phyloP scores from a whole-genome alignment of 1,140 invertebrate species.

The Drosophila arawakana region DNA sequence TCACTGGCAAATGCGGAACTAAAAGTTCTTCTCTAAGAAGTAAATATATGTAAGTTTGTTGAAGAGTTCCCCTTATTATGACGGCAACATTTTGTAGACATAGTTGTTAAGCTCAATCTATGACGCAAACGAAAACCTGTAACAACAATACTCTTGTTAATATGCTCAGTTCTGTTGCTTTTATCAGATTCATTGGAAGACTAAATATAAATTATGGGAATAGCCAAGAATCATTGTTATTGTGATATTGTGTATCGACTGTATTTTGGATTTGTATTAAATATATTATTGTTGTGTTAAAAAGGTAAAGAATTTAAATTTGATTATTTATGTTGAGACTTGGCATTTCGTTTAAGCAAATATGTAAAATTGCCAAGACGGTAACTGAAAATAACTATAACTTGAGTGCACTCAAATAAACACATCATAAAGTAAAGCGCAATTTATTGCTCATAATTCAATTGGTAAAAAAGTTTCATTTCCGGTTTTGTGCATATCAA shows the following conservation, averaged over 20 bases:
- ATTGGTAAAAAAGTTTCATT: slow-evolving; percentile 67
- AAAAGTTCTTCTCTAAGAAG: not conserved
- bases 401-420: too few species aligned
- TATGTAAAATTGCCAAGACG: too few species aligned
- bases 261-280: too few species aligned
- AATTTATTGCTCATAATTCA: slow-evolving; percentile 67
- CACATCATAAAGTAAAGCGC: slow-evolving; percentile 27
- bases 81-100: not conserved
- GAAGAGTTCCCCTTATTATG: not conserved
- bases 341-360: too few species aligned
- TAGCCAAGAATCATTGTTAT: too few species aligned
- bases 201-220: too few species aligned
- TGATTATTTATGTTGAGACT: too few species aligned
- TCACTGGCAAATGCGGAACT: slow-evolving; percentile 1
- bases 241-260: too few species aligned
- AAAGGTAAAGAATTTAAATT: too few species aligned
- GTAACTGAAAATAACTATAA: too few species aligned
- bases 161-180: not conserved
- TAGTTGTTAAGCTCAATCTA: not conserved
- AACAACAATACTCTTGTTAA: not conserved
- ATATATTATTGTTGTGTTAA: too few species aligned
- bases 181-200: too few species aligned
- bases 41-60: not conserved
- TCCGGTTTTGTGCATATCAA: slow-evolving; percentile 52
- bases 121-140: not conserved